Evolutionary conservation across 2,888 invertebrate genomes (phyloP).

Genomic region (Spodoptera exigua): DNA sequence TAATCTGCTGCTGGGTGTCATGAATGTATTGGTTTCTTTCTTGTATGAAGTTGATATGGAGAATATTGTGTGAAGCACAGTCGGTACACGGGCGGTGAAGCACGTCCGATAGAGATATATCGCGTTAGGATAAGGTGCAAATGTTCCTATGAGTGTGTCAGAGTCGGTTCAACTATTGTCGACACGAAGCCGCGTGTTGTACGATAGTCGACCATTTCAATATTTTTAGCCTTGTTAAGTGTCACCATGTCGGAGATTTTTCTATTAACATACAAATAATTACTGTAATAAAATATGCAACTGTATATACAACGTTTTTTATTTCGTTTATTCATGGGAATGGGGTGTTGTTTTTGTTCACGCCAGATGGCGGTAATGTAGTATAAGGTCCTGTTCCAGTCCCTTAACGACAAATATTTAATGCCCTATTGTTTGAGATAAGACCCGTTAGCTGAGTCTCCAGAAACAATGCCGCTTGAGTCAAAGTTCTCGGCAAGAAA

Average conservation of each 20-base stretch:
- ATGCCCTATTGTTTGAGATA: too few relatives aligned
- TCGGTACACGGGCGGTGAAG: conserved; percentile 14
- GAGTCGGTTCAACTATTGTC: conserved; percentile 67
- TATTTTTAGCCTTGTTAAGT: conserved; percentile 80
- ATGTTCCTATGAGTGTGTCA: conserved; percentile 88
- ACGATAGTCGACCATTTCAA: conserved; percentile 76
- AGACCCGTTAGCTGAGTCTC: too few relatives aligned
- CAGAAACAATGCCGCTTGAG: too few relatives aligned
- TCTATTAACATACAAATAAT: conserved; percentile 82
- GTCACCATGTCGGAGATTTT: conserved; percentile 81
- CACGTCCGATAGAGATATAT: conserved; percentile 43
- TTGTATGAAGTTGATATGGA: background rate
- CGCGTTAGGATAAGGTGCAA: conserved; percentile 83
- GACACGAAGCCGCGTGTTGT: conserved; percentile 69
- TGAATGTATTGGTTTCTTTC: background rate
- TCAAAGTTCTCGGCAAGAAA: too few relatives aligned
- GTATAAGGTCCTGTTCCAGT: too few relatives aligned
- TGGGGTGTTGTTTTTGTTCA: too few relatives aligned
- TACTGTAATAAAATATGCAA: conserved; percentile 79
- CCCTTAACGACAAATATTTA: too few relatives aligned
- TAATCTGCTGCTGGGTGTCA: too few relatives aligned
- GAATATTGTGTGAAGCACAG: background rate
- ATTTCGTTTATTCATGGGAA: conserved; percentile 21
- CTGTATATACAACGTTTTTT: conserved; percentile 41
- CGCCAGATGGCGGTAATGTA: too few relatives aligned